phyloP scores from a whole-genome alignment of 2,797 vertebrate species.

The Acanthopagrus latus region DNA sequence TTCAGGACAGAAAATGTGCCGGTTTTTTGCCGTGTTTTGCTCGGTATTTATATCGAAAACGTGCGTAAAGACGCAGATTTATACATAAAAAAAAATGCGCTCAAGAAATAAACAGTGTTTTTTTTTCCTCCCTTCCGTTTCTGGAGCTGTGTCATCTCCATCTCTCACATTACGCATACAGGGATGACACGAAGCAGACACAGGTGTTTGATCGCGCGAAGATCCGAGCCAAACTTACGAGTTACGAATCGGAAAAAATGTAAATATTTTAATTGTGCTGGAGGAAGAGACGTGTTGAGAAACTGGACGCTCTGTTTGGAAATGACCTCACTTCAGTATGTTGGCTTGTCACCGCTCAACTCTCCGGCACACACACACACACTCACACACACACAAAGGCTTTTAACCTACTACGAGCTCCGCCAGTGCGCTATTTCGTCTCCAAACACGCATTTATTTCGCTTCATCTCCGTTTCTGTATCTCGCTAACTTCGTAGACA shows the following conservation, averaged over 20 bases:
- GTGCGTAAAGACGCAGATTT: no score
- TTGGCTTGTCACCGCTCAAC: slow-evolving; percentile 58
- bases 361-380: slow-evolving; percentile 53
- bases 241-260: not conserved
- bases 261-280: slow-evolving; percentile 23
- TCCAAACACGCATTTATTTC: slow-evolving; percentile 1
- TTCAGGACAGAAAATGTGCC: not conserved
- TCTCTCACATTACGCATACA: slow-evolving; percentile 27
- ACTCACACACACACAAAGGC: slow-evolving; percentile 8
- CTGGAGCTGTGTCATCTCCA: slow-evolving; percentile 18
- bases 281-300: not conserved
- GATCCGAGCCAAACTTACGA: slow-evolving; percentile 8
- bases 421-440: not conserved
- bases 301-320: slow-evolving; percentile 52
- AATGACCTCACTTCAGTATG: slow-evolving; percentile 72
- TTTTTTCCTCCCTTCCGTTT: not conserved
- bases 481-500: not conserved
- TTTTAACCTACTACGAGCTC: slow-evolving; percentile 41
- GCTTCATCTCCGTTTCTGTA: not conserved
- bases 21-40: not conserved
- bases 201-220: slow-evolving; percentile 50
- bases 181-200: slow-evolving; percentile 29
- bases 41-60: no score
- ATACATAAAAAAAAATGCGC: not conserved
- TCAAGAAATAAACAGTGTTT: not conserved